These are phyloP conservation scores for Boulengeromyrus knoepffleri DNA, from an alignment of 2,113 vertebrate genomes.

Conservation along the genomic window DNA sequence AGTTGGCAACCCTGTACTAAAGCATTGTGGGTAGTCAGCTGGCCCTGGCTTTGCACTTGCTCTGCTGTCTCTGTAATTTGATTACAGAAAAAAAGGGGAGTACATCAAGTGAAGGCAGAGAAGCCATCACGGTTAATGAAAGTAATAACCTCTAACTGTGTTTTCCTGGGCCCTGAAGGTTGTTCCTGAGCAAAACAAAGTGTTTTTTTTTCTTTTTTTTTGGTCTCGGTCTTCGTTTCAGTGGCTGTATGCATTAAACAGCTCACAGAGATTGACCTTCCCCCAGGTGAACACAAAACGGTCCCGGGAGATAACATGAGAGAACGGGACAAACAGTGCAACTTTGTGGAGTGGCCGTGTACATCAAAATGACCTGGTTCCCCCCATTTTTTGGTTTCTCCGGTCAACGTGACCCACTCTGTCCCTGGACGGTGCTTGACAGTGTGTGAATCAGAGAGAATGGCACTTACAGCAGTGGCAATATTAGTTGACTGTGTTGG, in stretches of 20 bases:
- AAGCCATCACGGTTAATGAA: background rate
- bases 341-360: background rate
- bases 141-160: conserved; percentile 5
- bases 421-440: background rate
- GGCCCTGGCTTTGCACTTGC: background rate
- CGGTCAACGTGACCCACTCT: background rate
- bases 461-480: background rate
- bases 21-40: background rate
- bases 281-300: background rate
- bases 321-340: background rate
- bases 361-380: background rate
- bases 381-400: background rate
- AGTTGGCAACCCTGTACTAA: background rate
- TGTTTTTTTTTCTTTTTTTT: background rate
- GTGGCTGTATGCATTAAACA: background rate
- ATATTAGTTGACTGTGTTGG: background rate
- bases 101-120: background rate
- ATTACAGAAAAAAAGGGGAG: background rate
- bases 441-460: background rate
- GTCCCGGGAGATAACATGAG: background rate
- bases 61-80: background rate
- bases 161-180: background rate
- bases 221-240: background rate
- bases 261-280: background rate
- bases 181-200: background rate